Evolutionary conservation across 1,140 invertebrate genomes (phyloP), one percentile per base, ranked within the genome.

Genomic region (Homarus americanus): DNA sequence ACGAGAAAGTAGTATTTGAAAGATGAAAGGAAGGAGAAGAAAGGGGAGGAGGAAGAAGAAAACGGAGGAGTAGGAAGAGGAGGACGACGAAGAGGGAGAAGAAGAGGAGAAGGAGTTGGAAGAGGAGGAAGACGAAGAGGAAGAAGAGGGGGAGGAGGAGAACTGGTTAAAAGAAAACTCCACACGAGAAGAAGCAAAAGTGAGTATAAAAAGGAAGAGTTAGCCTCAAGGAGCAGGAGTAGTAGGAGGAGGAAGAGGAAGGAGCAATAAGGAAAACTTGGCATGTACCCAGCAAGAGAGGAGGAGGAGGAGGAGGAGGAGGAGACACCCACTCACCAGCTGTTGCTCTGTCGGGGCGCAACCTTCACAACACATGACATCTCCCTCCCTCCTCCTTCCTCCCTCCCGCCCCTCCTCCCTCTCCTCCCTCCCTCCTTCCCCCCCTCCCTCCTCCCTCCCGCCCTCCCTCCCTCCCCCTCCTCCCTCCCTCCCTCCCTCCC

Each of bases 291-390:
- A 76, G 32, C 1, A 40, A 49, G 44, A 49, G 76, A 20, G 76
- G 17, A 1, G 40, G 76, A 15, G 41, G 78, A 32, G 24, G 66
- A 72, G 38, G 82, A 28, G 40, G 20, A 40, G 28, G 63, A 72
- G 82, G 36, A 28, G 32, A 1, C 40, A 53, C 38, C 75, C 75
- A 78, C 75, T 28, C 38, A 78, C 75, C 75, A 78, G 75, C 75
- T 78, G 75, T 78, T 44, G 75, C 44, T 28, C 75, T 15, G 38
- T 40, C 12, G 38, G 40, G 36, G 15, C 34, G 12, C 75, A 78
- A 44, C 75, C 75, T 78, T 38, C 75, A 12, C 73, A 38, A 40
- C 73, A 76, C 73, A 76, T 76, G 32, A 76, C 73, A 76, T 34
- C 73, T 69, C 66, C 66, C 5, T 36, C 73, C 73, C 7, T 17